Conservation (phyloP, 2,888 invertebrate species). For the Mechanitis mazaeus region DNA sequence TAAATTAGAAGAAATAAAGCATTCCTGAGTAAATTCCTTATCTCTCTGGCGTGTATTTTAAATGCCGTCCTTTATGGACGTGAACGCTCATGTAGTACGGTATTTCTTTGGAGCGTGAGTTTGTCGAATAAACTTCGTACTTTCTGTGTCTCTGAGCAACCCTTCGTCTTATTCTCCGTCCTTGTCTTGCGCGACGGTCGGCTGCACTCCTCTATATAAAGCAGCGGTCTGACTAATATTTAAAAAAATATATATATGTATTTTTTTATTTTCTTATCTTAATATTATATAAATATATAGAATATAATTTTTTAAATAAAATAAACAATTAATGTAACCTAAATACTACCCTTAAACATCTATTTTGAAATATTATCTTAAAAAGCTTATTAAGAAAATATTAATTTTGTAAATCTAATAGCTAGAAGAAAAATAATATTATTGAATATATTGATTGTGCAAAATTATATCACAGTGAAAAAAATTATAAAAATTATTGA, state of each 20-base stretch:
- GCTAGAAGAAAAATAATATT: too few relatives aligned
- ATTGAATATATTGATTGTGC: too few relatives aligned
- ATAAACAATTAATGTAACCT: too few relatives aligned
- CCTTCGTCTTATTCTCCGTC: constrained; percentile 78
- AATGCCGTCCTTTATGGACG: constrained; percentile 63
- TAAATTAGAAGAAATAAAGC: constrained; percentile 30
- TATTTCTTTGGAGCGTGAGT: constrained; percentile 40
- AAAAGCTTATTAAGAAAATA: too few relatives aligned
- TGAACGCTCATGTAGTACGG: constrained; percentile 61
- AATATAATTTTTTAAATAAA: too few relatives aligned
- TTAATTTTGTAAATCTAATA: too few relatives aligned
- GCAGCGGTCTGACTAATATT: constrained; percentile 30
- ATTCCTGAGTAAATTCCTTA: constrained; percentile 68
- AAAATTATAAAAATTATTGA: too few relatives aligned
- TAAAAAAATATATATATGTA: constrained; percentile 12
- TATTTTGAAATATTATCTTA: too few relatives aligned
- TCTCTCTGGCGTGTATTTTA: constrained; percentile 74
- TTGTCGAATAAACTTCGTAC: constrained; percentile 54
- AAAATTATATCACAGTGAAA: too few relatives aligned
- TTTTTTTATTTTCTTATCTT: not conserved
- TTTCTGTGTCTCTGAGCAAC: constrained; percentile 75
- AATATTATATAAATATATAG: too few relatives aligned
- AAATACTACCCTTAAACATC: too few relatives aligned
- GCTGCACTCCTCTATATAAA: constrained; percentile 65
- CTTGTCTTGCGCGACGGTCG: constrained; percentile 75